These are phyloP conservation scores for Neodon shergylaensis DNA, from an alignment of 2,113 vertebrate genomes.

Conservation along the genomic window DNA sequence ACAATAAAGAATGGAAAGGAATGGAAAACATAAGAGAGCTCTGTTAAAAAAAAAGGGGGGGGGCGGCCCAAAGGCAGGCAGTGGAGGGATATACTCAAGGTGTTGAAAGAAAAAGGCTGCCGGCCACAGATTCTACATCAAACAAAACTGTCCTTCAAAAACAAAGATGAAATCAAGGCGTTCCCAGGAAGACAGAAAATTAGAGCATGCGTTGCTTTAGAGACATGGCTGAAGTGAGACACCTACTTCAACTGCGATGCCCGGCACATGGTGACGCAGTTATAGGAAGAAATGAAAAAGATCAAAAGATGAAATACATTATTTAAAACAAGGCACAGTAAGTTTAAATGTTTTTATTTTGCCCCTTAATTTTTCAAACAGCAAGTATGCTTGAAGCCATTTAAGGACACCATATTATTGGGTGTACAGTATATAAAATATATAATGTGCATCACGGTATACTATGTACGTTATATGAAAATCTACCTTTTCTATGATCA, in stretches of 20 bases:
- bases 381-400: background rate
- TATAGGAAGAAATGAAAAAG: background rate
- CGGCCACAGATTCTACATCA: background rate
- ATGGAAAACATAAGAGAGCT: background rate
- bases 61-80: background rate
- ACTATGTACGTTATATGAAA: background rate
- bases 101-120: constrained; percentile 5
- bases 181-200: background rate
- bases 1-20: background rate
- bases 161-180: constrained; percentile 40
- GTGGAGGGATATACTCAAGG: background rate
- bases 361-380: background rate
- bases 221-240: background rate
- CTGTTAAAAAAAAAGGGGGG: background rate
- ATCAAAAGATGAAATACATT: background rate
- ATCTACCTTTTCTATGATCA: background rate
- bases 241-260: background rate
- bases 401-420: background rate
- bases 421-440: background rate
- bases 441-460: background rate
- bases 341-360: background rate
- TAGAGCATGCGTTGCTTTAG: background rate
- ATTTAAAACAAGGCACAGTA: background rate
- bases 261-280: background rate
- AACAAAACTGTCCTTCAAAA: constrained; percentile 33